Conservation (phyloP, 2,888 invertebrate genomes). For the Drosophila pegasa region DNA sequence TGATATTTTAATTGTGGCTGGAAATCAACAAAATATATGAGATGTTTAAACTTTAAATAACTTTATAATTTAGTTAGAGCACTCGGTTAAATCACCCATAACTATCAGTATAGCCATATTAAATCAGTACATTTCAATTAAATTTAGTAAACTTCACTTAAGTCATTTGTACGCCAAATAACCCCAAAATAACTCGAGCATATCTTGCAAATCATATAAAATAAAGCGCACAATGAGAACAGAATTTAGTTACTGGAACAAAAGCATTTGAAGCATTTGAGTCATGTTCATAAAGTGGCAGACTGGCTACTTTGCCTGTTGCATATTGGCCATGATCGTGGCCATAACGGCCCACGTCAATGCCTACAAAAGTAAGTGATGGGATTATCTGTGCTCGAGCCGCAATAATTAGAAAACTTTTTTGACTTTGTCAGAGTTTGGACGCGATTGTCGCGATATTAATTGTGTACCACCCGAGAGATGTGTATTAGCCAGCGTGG, state of each 20-base stretch:
- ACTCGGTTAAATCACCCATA: constrained; percentile 42
- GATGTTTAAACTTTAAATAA: constrained; percentile 4
- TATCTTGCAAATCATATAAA: constrained; percentile 39
- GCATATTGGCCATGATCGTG: constrained; percentile 25
- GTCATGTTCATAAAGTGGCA: constrained; percentile 28
- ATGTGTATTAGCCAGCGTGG: constrained; percentile 39
- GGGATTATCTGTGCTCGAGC: neutral
- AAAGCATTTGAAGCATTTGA: neutral
- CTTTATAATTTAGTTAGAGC: constrained; percentile 16
- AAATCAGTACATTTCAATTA: constrained; percentile 20
- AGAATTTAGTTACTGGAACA: constrained; percentile 24
- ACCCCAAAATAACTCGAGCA: constrained; percentile 34
- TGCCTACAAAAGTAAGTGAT: constrained; percentile 49
- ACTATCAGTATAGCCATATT: constrained; percentile 32
- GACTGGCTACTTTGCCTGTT: constrained; percentile 13
- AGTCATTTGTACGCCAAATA: constrained; percentile 11
- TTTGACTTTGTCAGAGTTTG: constrained; percentile 38
- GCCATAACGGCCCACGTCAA: constrained; percentile 31
- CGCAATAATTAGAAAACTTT: neutral
- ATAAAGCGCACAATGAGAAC: neutral
- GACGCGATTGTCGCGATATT: constrained; percentile 52
- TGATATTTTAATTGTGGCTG: neutral
- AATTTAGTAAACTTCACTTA: neutral
- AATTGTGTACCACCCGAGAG: constrained; percentile 36
- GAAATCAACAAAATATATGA: neutral